Evolutionary conservation across 23 tunicate species (phyloP), one percentile per base, ranked within the genome.

Genomic region (Trididemnum miniatum): DNA sequence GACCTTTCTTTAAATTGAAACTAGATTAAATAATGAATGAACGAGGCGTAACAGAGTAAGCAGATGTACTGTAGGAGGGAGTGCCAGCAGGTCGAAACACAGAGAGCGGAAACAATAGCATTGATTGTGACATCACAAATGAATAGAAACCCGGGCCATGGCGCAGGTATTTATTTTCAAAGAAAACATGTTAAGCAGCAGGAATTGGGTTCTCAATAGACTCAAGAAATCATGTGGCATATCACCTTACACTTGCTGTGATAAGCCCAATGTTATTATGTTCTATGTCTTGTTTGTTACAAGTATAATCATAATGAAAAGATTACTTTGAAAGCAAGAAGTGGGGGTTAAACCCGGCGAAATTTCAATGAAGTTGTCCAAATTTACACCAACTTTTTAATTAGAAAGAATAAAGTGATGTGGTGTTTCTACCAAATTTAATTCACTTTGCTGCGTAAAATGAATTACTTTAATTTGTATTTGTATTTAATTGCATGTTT

Each of bases 101-200:
- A 32, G 38, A 28, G 33, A 30, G 12, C n/a, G 1, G 2, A 77
- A 77, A 77, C 82, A 77, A 77, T 77, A 57, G 36, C 20, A 22
- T 77, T 36, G 5, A 52, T 77, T 52, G 82, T 77, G 82, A 52
- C 67, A 29, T 32, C 82, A 77, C 82, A 77, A 77, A 5, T 12
- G 40, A 9, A 77, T 27, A 74, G 60, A 74, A 73, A 69, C 7
- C 4, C 38, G 22, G 25, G 59, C 2, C 79, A 26, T 5, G 37
- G 67, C 59, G 20, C 25, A 5, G 67, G 82, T 77, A 29, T 77
- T 32, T 24, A 67, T 37, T 77, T 77, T 77, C 67, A 52, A 77
- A 77, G 31, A 77, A 52, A 77, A 54, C 82, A 77, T 31, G 82
- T 52, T 44, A 44, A 44, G 15, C 9, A 15, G 9, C 54, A 44